Evolutionary conservation across 2,888 invertebrate species (phyloP).

Genomic region (Ametastegia equiseti): DNA sequence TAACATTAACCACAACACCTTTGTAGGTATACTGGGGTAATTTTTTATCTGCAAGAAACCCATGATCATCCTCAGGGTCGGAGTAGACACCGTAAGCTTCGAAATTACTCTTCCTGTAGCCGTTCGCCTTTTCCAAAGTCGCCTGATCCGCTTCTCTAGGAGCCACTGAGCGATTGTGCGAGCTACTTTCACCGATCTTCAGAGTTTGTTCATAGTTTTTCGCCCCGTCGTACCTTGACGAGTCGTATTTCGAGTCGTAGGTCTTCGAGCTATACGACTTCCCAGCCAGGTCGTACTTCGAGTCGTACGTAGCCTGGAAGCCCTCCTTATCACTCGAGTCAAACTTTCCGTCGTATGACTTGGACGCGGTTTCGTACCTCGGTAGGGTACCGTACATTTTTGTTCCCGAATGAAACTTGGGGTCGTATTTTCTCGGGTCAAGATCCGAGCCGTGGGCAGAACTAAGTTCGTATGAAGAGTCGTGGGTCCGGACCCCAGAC

Average conservation of each 20-base stretch:
- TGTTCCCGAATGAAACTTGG: slow-evolving; percentile 67
- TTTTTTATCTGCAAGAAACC: slow-evolving; percentile 71
- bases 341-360: slow-evolving; percentile 55
- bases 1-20: slow-evolving; percentile 73
- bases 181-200: slow-evolving; percentile 67
- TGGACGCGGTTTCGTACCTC: slow-evolving; percentile 63
- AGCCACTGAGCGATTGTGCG: slow-evolving; percentile 28
- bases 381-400: slow-evolving; percentile 73
- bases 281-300: slow-evolving; percentile 66
- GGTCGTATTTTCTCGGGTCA: slow-evolving; percentile 61
- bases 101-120: slow-evolving; percentile 73
- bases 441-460: slow-evolving; percentile 62
- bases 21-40: slow-evolving; percentile 71
- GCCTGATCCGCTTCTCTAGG: slow-evolving; percentile 42
- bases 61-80: slow-evolving; percentile 74
- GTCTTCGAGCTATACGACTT: slow-evolving; percentile 21
- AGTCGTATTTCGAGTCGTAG: slow-evolving; percentile 30
- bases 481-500: slow-evolving; percentile 72
- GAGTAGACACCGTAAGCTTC: slow-evolving; percentile 74
- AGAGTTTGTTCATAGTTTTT: slow-evolving; percentile 73
- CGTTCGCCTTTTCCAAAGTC: slow-evolving; percentile 70
- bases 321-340: slow-evolving; percentile 34
- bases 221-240: slow-evolving; percentile 71
- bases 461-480: slow-evolving; percentile 70
- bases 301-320: slow-evolving; percentile 56